Evolutionary conservation across 2,797 vertebrate genomes (phyloP), one percentile per base, ranked within the genome.

Genomic region (Urophycis tenuis): DNA sequence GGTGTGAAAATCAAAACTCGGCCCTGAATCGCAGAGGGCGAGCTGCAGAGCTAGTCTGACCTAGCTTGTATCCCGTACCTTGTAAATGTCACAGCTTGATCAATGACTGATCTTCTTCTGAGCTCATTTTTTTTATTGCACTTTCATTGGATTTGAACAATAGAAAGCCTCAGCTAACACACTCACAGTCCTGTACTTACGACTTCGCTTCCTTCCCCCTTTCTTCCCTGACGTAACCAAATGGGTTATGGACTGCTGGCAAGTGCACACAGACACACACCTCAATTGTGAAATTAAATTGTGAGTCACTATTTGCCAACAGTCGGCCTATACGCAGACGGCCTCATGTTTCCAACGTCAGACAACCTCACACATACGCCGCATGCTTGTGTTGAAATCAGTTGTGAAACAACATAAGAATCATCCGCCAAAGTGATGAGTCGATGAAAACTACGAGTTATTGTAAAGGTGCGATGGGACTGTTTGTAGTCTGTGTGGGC

Each of bases 271-370:
- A 67, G n/a, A 67, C 60, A 67, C 60, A 67, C 60, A 29, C 60
- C 60, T 67, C 25, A 29, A 67, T 67, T 67, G 60, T 29, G 60
- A 67, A 67, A 67, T 67, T 10, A 67, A 67, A 67, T 67, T 67
- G 60, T 67, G 60, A 67, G 60, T 67, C 60, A 67, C 9, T 67
- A 10, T 67, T 67, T 67, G 60, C 60, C 25, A 29, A 67, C 60
- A 60, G 22, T 60, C 53, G 2, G 60, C 60, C 29, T 25, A n/a
- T 5, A 12, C 3, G 3, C 3, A 3, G 33, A 3, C 33, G 33
- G 25, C 11, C n/a, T n/a, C n/a, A n/a, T n/a, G n/a, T n/a, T n/a
- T n/a, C n/a, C n/a, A n/a, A n/a, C n/a, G n/a, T n/a, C n/a, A 11
- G 2, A 67, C 60, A 67, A n/a, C 3, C 1, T 25, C 7, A 11